Percentiles rank a stretch among this genome's conserved stretches.
These are phyloP conservation scores for Heterochromis multidens DNA, from an alignment of 2,113 vertebrate species.

Conservation along the genomic window DNA sequence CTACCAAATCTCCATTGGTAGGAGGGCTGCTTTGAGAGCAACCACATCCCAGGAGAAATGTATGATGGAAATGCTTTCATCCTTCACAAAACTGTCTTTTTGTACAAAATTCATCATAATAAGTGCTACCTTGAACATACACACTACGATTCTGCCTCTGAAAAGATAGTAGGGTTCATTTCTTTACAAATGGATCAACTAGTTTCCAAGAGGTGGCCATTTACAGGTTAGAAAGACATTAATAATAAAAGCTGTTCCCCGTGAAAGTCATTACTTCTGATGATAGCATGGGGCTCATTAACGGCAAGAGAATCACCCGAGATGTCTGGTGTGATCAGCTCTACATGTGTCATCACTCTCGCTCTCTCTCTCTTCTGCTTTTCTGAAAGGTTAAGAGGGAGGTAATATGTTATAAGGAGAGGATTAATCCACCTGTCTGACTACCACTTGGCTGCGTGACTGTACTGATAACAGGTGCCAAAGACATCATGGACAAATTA, in stretches of 20 bases:
- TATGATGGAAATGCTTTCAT: constrained; percentile 62
- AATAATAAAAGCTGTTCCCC: neutral
- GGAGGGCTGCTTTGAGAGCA: constrained; percentile 46
- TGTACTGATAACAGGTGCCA: constrained; percentile 21
- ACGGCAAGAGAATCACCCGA: neutral
- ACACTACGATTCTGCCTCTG: neutral
- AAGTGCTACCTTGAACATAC: constrained; percentile 1
- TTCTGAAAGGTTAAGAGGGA: constrained; percentile 44
- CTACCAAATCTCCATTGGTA: constrained; percentile 52
- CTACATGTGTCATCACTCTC: neutral
- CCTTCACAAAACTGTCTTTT: constrained; percentile 10
- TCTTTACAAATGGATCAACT: neutral
- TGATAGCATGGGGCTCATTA: constrained; percentile 9
- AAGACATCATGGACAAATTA: constrained; percentile 22
- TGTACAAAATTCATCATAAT: constrained; percentile 20
- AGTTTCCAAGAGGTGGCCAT: neutral
- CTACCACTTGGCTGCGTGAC: neutral
- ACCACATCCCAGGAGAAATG: constrained; percentile 38
- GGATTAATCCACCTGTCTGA: constrained; percentile 39
- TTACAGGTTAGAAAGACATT: neutral
- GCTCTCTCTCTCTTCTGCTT: neutral
- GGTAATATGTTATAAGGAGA: constrained; percentile 39
- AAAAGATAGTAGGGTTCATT: neutral
- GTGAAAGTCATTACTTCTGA: constrained; percentile 15
- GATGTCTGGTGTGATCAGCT: constrained; percentile 24